Percentiles rank a stretch among this genome's conserved stretches.
phyloP scores from a whole-genome alignment of 1,140 invertebrate genomes.

The Globodera rostochiensis region DNA sequence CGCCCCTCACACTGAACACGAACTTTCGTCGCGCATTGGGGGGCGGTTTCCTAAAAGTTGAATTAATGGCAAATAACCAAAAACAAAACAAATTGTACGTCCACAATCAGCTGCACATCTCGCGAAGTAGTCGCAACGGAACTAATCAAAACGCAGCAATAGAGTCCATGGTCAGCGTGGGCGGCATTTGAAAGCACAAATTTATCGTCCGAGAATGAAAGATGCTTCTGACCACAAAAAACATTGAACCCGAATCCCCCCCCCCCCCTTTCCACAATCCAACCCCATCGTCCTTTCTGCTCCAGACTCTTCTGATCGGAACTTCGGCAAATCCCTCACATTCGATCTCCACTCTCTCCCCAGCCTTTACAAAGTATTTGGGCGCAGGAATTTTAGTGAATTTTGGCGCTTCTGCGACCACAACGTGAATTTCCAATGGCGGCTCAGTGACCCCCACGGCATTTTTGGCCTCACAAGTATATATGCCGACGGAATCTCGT shows the following conservation, averaged over 20 bases:
- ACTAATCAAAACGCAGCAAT: slow-evolving; percentile 58
- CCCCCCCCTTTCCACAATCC: background rate
- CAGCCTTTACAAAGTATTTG: slow-evolving; percentile 39
- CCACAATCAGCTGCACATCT: slow-evolving; percentile 44
- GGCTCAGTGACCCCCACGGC: slow-evolving; percentile 48
- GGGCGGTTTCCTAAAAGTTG: slow-evolving; percentile 38
- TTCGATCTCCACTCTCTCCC: slow-evolving; percentile 44
- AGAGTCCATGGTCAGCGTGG: slow-evolving; percentile 56
- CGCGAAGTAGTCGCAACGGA: slow-evolving; percentile 49
- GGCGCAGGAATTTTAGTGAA: slow-evolving; percentile 55
- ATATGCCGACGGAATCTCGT: slow-evolving; percentile 52
- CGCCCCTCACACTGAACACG: slow-evolving; percentile 43
- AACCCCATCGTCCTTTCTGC: slow-evolving; percentile 45
- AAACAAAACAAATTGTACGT: slow-evolving; percentile 24
- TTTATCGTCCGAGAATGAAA: slow-evolving; percentile 21
- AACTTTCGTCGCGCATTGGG: slow-evolving; percentile 46
- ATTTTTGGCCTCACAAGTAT: slow-evolving; percentile 55
- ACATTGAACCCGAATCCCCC: background rate
- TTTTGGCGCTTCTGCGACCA: slow-evolving; percentile 46
- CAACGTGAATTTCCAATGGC: slow-evolving; percentile 44
- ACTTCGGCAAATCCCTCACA: slow-evolving; percentile 64
- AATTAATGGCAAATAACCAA: slow-evolving; percentile 26
- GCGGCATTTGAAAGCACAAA: slow-evolving; percentile 45
- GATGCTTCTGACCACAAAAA: slow-evolving; percentile 39
- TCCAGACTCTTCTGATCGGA: slow-evolving; percentile 56